These are phyloP conservation scores for Drosophila nebulosa DNA, from an alignment of 1,140 invertebrate species.

Conservation along the genomic window DNA sequence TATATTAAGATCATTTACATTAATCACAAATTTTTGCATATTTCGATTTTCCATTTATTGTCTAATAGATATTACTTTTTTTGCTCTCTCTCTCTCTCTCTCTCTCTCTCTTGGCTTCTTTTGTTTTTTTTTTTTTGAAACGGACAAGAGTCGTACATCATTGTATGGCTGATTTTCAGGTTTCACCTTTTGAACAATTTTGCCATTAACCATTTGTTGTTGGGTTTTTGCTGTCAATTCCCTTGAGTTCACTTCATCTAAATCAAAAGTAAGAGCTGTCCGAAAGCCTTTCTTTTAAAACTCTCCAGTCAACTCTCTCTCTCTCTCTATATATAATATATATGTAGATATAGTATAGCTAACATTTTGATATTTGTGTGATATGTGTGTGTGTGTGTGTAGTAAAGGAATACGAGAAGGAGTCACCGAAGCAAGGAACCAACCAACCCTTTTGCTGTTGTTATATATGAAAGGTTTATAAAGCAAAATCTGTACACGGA, in stretches of 20 bases:
- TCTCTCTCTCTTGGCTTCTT: no score
- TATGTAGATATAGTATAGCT: conserved; percentile 30
- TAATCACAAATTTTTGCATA: not conserved
- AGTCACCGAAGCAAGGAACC: conserved; percentile 19
- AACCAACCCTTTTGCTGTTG: conserved; percentile 69
- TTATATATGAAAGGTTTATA: conserved; percentile 41
- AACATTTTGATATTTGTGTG: conserved; percentile 62
- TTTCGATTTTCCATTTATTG: not conserved
- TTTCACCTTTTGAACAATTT: not conserved
- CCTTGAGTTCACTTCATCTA: conserved; percentile 34
- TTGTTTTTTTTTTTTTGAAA: not conserved
- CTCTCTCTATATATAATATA: conserved; percentile 4
- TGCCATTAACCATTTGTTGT: not conserved
- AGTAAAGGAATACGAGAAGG: not conserved
- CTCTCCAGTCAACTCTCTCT: conserved; percentile 42
- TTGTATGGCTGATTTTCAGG: not conserved
- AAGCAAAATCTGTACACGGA: conserved; percentile 61
- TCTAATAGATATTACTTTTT: not conserved
- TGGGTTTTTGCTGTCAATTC: not conserved
- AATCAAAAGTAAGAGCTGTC: conserved; percentile 35
- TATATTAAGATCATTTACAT: not conserved
- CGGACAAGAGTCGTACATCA: conserved; percentile 6
- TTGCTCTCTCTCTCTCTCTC: not conserved
- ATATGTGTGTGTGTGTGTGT: no score
- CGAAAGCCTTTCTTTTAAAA: conserved; percentile 19